Base-by-base conservation (phyloP, 2,113 vertebrate species). In the Rostratula benghalensis region DNA sequence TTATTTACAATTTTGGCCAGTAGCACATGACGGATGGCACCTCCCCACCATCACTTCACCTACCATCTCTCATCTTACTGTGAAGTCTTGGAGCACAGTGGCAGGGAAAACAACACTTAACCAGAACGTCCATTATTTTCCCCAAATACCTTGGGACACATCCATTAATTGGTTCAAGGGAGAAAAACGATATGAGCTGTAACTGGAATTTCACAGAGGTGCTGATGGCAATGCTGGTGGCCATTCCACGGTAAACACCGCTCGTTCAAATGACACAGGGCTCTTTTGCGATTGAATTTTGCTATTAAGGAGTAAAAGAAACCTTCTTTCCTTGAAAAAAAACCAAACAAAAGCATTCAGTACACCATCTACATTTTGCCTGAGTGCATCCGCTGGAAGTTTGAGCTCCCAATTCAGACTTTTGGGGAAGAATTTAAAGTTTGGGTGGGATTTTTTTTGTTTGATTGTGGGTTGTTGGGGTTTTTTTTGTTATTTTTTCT, bases 141-240 rank as follows among this genome's bases (percentile, higher is more conserved):
- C 50, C 27, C 8, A 50, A 51, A 2, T 37, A n/a, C 14, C 45
- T 90, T 27, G 8, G 50, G 39, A 69, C 3, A 0, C 15, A n/a
- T 43, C 41, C 31, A 63, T 21, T n/a, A 11, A 70, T 4, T 0
- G 1, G n/a, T 27, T 64, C 17, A 50, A 27, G 23, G 30, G 22
- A 71, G 67, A 80, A 73, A 59, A 59, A 69, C 1, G 0, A 43
- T 0, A 0, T 1, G 23, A 78, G 19, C 27, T 0, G 0, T 35
- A 64, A 56, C 7, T 2, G 0, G 6, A 79, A n/a, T 11, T 80
- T 33, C 75, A 73, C 25, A 12, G 27, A 54, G 84, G 61, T 20
- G 41, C 25, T 19, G 48, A 33, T 7, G 35, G 54, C 6, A 6
- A 13, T 53, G 35, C 54, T 12, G 37, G 76, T 45, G 56, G 43